Conservation (phyloP, 2,113 vertebrate genomes). For the Dicentrarchus labrax region DNA sequence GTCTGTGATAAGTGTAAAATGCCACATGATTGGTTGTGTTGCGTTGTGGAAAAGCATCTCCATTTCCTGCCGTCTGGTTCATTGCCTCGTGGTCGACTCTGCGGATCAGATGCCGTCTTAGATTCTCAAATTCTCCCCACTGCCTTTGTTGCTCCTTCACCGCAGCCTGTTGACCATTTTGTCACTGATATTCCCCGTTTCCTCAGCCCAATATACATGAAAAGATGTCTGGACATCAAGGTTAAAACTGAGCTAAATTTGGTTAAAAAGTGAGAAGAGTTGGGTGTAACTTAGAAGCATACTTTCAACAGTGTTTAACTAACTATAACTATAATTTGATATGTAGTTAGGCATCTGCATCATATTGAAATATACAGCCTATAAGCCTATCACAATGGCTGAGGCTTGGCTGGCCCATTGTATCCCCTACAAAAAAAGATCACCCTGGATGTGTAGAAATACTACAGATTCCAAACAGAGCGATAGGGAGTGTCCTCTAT, state of each 20-base stretch:
- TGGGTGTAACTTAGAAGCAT: background rate
- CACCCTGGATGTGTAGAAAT: too few species aligned
- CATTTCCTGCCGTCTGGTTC: slow-evolving; percentile 47
- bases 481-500: too few species aligned
- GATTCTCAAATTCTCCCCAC: slow-evolving; percentile 5
- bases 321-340: background rate
- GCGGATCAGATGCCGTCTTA: background rate
- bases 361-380: background rate
- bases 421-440: too few species aligned
- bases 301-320: background rate
- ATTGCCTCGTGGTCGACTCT: background rate
- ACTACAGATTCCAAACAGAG: too few species aligned
- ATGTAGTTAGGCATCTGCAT: background rate
- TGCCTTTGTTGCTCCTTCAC: slow-evolving; percentile 16
- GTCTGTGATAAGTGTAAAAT: slow-evolving; percentile 66
- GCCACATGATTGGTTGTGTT: slow-evolving; percentile 56
- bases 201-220: background rate
- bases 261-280: background rate
- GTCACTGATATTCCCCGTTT: slow-evolving; percentile 13
- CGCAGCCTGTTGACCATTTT: background rate
- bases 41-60: slow-evolving; percentile 31
- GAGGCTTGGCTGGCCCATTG: too few species aligned
- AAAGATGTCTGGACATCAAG: slow-evolving; percentile 29
- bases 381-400: too few species aligned
- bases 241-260: background rate